Base-by-base conservation (phyloP, 2,113 vertebrate species). In the Rissa tridactyla region DNA sequence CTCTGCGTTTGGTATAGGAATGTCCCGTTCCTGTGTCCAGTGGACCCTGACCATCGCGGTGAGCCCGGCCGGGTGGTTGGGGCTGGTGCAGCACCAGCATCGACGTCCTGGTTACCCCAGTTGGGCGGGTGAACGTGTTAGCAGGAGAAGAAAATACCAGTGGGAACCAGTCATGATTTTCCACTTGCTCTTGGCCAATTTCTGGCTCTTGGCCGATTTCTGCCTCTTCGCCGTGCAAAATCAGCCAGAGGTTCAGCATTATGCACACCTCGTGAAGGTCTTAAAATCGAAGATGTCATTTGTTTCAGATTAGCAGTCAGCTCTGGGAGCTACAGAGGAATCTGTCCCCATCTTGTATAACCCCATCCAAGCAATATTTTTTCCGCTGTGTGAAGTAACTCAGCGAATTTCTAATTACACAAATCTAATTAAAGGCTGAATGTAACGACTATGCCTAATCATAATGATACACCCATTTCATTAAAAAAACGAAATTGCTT, bases 381-480 rank as follows among this genome's bases (percentile, higher is more conserved):
- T 42, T 75, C 64, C 57, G 30, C 79, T 2, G 5, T 26, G 82
- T 83, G 90, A 62, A 83, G 88, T 83, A 90, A 66, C 77, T 88
- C 22, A 12, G 60, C 72, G 76, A 71, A 73, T 93, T 92, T 88
- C 82, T 93, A 93, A 96, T 93, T 94, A 83, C 80, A 90, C 76
- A 55, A 64, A 82, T 88, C 71, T 95, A 95, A 96, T 95, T 90
- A 97, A 92, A 75, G 65, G 60, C 82, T 92, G 88, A 68, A 20
- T 64, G 90, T 86, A 83, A 88, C 0, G 0, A 30, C 80, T 94
- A 19, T 92, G 86, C 52, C 82, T 91, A 86, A 95, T 94, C 7
- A 26, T 60, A 47, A 55, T 60, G 76, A 81, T 86, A 52, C 96
- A 78, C 71, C 85, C 94, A 60, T 83, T 88, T 75, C 38, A 78